Evolutionary conservation across 2,113 vertebrate species (phyloP).

Genomic region (Alectura lathami): DNA sequence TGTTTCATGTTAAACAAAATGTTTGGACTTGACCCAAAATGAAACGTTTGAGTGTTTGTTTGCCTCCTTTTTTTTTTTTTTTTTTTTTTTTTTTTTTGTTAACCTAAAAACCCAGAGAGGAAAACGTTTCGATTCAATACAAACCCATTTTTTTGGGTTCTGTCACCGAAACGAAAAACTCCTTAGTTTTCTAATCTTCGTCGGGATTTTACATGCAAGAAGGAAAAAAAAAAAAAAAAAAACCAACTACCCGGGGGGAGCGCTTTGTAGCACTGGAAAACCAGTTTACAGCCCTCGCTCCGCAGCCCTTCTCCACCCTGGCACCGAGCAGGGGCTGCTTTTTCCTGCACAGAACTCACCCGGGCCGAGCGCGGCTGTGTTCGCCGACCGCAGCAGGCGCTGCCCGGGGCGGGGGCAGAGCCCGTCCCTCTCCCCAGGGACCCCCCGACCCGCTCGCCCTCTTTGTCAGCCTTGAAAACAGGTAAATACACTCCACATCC

Average conservation of each 20-base stretch:
- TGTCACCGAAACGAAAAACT: conserved; percentile 6
- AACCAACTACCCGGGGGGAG: background rate
- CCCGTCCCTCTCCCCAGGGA: background rate
- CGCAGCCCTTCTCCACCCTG: accelerated
- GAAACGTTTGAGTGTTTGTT: conserved; percentile 65
- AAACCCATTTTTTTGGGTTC: background rate
- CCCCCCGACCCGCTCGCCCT: background rate
- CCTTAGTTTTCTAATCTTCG: background rate
- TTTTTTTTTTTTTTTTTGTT: background rate
- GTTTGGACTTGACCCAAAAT: conserved; percentile 70
- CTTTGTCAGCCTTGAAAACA: conserved; percentile 5
- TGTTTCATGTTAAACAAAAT: conserved; percentile 72
- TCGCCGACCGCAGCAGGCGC: accelerated
- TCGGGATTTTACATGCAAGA: background rate
- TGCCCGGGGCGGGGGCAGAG: accelerated
- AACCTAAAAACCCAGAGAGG: conserved; percentile 38
- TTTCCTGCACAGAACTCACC: background rate
- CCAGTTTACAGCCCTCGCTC: background rate
- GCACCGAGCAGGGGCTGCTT: background rate
- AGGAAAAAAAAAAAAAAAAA: background rate
- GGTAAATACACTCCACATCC: conserved; percentile 59
- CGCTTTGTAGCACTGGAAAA: background rate
- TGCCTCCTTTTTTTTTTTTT: background rate
- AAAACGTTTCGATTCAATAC: conserved; percentile 35
- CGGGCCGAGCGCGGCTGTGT: accelerated